A percentile compares a stretch with the other conserved stretches of the same genome.
These are phyloP conservation scores for Agrochola circellaris DNA, from an alignment of 2,888 invertebrate genomes.

Conservation along the genomic window DNA sequence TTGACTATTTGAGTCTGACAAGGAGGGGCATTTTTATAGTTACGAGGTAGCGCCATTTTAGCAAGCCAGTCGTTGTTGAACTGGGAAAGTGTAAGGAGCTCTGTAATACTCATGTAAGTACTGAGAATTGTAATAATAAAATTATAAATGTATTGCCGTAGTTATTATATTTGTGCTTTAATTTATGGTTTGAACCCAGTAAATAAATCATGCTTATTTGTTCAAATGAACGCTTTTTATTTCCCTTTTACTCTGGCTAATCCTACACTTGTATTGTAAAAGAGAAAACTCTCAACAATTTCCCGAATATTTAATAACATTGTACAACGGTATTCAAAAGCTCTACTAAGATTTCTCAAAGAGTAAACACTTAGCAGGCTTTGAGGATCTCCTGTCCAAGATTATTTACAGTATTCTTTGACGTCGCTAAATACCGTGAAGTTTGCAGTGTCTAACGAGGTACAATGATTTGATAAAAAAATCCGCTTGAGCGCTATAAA, in stretches of 20 bases:
- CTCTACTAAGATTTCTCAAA: slow-evolving; percentile 29
- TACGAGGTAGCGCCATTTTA: neutral
- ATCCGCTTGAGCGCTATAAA: slow-evolving; percentile 43
- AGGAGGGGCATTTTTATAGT: neutral
- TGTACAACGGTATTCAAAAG: slow-evolving; percentile 33
- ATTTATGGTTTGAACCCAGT: neutral
- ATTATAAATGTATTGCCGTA: no score
- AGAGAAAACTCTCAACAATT: slow-evolving; percentile 8
- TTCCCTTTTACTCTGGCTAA: neutral
- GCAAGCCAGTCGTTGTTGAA: neutral
- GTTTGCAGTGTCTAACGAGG: slow-evolving; percentile 61
- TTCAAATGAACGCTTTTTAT: neutral
- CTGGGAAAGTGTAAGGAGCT: neutral
- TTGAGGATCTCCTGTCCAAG: slow-evolving; percentile 34
- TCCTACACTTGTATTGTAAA: slow-evolving; percentile 1
- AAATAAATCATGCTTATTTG: neutral
- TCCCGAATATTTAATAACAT: slow-evolving; percentile 35
- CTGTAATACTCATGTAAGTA: neutral
- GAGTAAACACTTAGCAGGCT: slow-evolving; percentile 45
- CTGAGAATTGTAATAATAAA: no score
- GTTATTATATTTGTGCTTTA: no score
- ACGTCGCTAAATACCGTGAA: slow-evolving; percentile 32
- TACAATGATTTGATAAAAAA: slow-evolving; percentile 59
- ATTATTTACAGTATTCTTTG: slow-evolving; percentile 52
- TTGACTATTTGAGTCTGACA: neutral